Evolutionary conservation across 2,888 invertebrate genomes (phyloP).

Genomic region (Tetragonisca angustula): DNA sequence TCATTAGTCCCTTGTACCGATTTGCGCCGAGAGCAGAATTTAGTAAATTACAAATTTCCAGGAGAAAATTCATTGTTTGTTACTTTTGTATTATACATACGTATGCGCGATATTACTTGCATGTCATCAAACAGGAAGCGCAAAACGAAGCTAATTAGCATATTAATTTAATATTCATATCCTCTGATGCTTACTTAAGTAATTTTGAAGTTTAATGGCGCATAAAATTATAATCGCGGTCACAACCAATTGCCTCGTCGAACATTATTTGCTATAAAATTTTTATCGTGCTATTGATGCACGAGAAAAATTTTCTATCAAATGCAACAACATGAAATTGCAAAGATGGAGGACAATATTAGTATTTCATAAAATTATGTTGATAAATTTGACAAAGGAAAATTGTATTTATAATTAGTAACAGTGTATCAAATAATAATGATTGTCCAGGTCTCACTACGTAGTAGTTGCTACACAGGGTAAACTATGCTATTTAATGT

Average conservation of each 20-base stretch:
- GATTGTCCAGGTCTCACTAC: neutral
- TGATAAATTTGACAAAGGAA: neutral
- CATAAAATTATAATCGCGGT: neutral
- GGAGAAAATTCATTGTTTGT: too few relatives aligned
- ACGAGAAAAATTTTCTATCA: neutral
- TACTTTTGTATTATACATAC: neutral
- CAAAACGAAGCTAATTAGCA: neutral
- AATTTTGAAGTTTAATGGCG: neutral
- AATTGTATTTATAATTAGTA: neutral
- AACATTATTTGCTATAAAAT: neutral
- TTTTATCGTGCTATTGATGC: neutral
- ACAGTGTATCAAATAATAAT: neutral
- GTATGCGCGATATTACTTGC: neutral
- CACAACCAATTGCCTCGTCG: too few relatives aligned
- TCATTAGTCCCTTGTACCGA: slow-evolving; percentile 7
- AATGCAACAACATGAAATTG: neutral
- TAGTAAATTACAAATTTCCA: neutral
- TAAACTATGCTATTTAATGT: neutral
- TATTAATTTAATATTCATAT: neutral
- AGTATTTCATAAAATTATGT: neutral
- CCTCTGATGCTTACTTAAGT: neutral
- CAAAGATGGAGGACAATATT: neutral
- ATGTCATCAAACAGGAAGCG: neutral
- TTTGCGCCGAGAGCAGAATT: neutral
- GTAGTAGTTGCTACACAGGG: neutral